Base-by-base conservation (phyloP, 2,113 vertebrate genomes). In the Morone chrysops region DNA sequence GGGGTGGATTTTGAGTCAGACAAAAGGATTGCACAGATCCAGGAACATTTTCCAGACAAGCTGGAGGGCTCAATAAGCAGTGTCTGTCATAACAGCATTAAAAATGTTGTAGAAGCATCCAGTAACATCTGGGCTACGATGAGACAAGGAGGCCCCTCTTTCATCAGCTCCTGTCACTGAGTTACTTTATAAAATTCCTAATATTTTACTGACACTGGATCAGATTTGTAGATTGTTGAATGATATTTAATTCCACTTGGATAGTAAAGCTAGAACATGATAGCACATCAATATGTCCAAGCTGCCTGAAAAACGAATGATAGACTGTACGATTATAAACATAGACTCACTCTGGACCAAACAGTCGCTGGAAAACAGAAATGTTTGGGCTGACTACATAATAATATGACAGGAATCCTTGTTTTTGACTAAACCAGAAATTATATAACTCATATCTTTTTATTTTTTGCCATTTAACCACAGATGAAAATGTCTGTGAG, bases 31-130 rank as follows among this genome's bases (percentile, higher is more conserved):
- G 54, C 70, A 47, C 54, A 14, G 67, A 70, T 78, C 77, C 72
- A 66, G 69, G 75, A 89, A 80, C 53, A 36, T 83, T 87, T 87
- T 82, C 81, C 84, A 88, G 87, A 87, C 73, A 41, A 87, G 88
- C 75, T 78, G 63, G 87, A 91, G 87, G 70, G 77, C 76, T 78
- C 47, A 57, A 20, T 78, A 79, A 80, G 84, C 86, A 16, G 80
- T 10, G 68, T 90, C 87, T 87, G 87, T 93, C 90, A 87, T 65
- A 88, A 80, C 83, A 85, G 85, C 51, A 75, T 89, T 87, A 85
- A 84, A 84, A 78, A 86, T 70, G 67, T 84, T 84, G 72, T 78
- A 56, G 82, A 81, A 54, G 62, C 81, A 71, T 86, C 74, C 78
- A 71, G 79, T 54, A 85, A 91, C 90, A 90, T 92, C 87, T 91